These are phyloP conservation scores for Drosophila mettleri DNA, from an alignment of 2,888 invertebrate genomes.

Conservation along the genomic window DNA sequence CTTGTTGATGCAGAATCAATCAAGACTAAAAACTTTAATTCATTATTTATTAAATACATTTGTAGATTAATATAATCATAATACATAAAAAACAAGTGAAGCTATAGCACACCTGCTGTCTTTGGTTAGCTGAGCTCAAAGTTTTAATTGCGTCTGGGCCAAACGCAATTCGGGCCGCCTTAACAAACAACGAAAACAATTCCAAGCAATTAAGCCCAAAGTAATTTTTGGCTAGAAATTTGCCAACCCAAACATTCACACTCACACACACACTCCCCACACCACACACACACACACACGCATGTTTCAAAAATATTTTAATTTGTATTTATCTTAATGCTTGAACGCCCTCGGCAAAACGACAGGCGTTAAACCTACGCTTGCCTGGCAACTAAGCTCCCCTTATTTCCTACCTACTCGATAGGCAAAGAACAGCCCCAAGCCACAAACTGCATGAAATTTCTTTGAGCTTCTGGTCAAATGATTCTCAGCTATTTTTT, in stretches of 20 bases:
- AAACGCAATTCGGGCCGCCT: slow-evolving; percentile 20
- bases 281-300: neutral
- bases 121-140: slow-evolving; percentile 18
- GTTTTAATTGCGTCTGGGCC: slow-evolving; percentile 46
- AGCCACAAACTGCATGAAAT: slow-evolving; percentile 53
- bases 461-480: slow-evolving; percentile 76
- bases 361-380: slow-evolving; percentile 55
- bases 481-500: slow-evolving; percentile 77
- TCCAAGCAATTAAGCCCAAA: slow-evolving; percentile 73
- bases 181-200: slow-evolving; percentile 52
- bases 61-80: neutral
- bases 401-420: slow-evolving; percentile 1
- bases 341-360: slow-evolving; percentile 59
- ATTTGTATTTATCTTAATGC: slow-evolving; percentile 80
- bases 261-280: slow-evolving; percentile 5
- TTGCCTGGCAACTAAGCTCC: neutral
- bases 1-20: no score
- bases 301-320: slow-evolving; percentile 65
- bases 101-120: slow-evolving; percentile 24
- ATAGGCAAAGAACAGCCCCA: slow-evolving; percentile 24
- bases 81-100: neutral
- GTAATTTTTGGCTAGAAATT: slow-evolving; percentile 63
- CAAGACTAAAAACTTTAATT: neutral
- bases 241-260: slow-evolving; percentile 25
- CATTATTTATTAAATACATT: neutral